Percentiles rank a stretch among this genome's conserved stretches.
Evolutionary conservation across 2,797 vertebrate genomes (phyloP).

Genomic region (Spatula versicolor): DNA sequence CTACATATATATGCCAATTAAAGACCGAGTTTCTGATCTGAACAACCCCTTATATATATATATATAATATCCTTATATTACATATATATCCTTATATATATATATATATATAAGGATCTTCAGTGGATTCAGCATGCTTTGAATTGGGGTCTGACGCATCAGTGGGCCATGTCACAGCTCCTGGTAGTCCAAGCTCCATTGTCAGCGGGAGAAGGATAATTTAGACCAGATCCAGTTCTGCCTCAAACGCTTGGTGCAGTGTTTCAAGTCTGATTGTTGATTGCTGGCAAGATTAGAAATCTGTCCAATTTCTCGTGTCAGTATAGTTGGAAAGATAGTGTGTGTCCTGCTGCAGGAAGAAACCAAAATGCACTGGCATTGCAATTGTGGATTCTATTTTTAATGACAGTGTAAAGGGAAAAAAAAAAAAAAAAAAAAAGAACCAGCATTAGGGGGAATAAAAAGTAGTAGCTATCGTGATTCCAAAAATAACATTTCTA

Average conservation of each 20-base stretch:
- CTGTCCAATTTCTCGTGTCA: rapidly evolving
- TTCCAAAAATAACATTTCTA: conserved; percentile 53
- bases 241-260: rapidly evolving
- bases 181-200: rapidly evolving
- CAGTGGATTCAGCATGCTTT: neutral
- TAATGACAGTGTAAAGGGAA: neutral
- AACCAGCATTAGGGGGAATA: neutral
- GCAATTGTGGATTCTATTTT: conserved; percentile 25
- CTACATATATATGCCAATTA: neutral
- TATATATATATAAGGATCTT: neutral
- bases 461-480: neutral
- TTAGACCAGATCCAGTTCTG: neutral
- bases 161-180: neutral
- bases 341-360: neutral
- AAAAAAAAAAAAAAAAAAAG: neutral
- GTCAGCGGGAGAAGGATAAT: neutral
- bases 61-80: too few species aligned
- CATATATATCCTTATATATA: too few species aligned
- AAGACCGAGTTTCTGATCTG: neutral
- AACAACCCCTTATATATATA: neutral
- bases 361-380: neutral
- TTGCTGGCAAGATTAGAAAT: neutral
- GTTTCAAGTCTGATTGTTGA: neutral
- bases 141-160: rapidly evolving
- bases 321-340: rapidly evolving